Conservation (phyloP, 2,113 vertebrate species). For the Centropristis striata region DNA sequence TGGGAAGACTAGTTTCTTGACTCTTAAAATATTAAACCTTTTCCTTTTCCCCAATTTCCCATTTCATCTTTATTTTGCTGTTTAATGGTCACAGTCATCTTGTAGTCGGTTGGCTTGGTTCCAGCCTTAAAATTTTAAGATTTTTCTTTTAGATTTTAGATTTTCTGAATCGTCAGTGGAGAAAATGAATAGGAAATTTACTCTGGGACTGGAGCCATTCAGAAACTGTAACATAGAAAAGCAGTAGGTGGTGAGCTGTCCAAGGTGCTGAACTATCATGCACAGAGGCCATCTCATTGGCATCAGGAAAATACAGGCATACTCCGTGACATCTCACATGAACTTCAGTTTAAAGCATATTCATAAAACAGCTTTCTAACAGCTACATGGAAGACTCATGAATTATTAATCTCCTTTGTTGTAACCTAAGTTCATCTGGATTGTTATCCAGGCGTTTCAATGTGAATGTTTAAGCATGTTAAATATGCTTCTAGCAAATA, state of each 20-base stretch:
- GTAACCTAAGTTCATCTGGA: constrained; percentile 24
- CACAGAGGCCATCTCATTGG: neutral
- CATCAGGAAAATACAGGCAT: constrained; percentile 2
- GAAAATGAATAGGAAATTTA: too few relatives aligned
- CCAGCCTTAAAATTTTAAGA: too few relatives aligned
- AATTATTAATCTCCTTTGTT: constrained; percentile 39
- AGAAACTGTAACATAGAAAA: neutral
- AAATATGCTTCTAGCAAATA: constrained; percentile 29
- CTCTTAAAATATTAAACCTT: too few relatives aligned
- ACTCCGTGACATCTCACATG: neutral
- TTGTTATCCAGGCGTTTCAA: neutral
- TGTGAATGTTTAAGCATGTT: constrained; percentile 31
- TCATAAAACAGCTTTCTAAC: constrained; percentile 15
- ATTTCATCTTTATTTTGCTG: too few relatives aligned
- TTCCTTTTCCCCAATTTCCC: too few relatives aligned
- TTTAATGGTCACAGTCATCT: too few relatives aligned
- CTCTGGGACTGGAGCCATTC: too few relatives aligned
- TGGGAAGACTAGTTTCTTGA: too few relatives aligned
- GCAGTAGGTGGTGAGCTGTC: neutral
- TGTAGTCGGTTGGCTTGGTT: too few relatives aligned
- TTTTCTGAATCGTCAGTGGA: too few relatives aligned
- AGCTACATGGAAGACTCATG: constrained; percentile 33
- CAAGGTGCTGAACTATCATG: constrained; percentile 8
- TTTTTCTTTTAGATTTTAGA: too few relatives aligned
- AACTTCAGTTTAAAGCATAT: constrained; percentile 34